Conservation (phyloP, 2,797 vertebrate species). For the Sorex maritimensis region DNA sequence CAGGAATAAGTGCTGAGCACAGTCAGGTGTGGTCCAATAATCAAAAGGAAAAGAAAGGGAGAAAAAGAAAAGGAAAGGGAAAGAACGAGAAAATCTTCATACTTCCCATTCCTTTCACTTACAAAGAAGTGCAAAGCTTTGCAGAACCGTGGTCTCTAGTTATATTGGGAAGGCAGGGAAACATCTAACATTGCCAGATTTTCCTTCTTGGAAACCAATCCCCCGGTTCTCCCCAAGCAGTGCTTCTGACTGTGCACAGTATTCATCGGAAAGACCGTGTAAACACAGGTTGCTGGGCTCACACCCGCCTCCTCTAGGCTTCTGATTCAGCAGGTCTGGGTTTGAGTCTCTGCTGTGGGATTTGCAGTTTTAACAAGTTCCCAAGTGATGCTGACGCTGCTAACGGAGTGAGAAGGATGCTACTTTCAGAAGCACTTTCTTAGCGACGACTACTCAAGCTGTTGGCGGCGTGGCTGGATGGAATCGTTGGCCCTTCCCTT, state of each 20-base stretch:
- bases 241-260: neutral
- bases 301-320: neutral
- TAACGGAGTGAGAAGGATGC: neutral
- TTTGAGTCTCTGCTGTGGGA: neutral
- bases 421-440: neutral
- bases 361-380: slow-evolving; percentile 12
- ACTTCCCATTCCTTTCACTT: neutral
- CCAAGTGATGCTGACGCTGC: neutral
- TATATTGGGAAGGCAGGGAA: neutral
- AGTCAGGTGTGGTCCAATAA: too few relatives aligned
- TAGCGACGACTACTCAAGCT: neutral
- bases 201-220: neutral
- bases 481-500: neutral
- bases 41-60: too few relatives aligned
- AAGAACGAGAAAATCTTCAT: neutral
- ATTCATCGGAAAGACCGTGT: neutral
- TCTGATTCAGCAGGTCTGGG: neutral
- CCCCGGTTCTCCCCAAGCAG: neutral
- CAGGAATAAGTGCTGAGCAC: too few relatives aligned
- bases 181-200: neutral
- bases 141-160: neutral
- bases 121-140: neutral
- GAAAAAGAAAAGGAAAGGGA: neutral
- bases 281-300: neutral
- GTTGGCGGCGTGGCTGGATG: neutral